A percentile compares a stretch with the other conserved stretches of the same genome.
These are phyloP conservation scores for Mallotus villosus DNA, from an alignment of 2,797 vertebrate genomes.

Conservation along the genomic window DNA sequence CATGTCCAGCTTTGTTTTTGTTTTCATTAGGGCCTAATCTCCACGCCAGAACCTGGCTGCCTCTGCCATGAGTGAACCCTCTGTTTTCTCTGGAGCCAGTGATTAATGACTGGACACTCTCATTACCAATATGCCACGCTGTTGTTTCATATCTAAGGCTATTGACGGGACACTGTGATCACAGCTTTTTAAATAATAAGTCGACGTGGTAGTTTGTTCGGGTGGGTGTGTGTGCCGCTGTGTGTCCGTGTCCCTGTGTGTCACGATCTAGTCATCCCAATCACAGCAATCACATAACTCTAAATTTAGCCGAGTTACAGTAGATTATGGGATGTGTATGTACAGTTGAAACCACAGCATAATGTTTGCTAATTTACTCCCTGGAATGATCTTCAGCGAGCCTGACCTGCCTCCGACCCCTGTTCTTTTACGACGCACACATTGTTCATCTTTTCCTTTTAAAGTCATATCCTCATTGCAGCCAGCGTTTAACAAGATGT, in stretches of 20 bases:
- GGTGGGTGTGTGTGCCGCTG: slow-evolving; percentile 7
- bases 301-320: background rate
- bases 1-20: slow-evolving; percentile 85
- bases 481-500: slow-evolving; percentile 65
- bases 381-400: slow-evolving; percentile 38
- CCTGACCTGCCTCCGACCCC: slow-evolving; percentile 65
- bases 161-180: slow-evolving; percentile 56
- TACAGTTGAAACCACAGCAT: slow-evolving; percentile 30
- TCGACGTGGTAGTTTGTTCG: background rate
- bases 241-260: background rate
- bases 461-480: slow-evolving; percentile 54
- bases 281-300: background rate
- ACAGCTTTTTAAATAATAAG: slow-evolving; percentile 19
- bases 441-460: slow-evolving; percentile 73
- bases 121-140: slow-evolving; percentile 61
- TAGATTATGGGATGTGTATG: background rate
- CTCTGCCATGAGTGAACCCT: slow-evolving; percentile 72
- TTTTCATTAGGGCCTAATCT: slow-evolving; percentile 84
- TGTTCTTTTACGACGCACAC: slow-evolving; percentile 57
- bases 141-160: slow-evolving; percentile 71
- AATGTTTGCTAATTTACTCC: slow-evolving; percentile 56
- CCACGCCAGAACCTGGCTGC: slow-evolving; percentile 70
- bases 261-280: background rate
- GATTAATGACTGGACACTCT: slow-evolving; percentile 78
- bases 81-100: slow-evolving; percentile 77